Base-by-base conservation (phyloP, 2,113 vertebrate species). In the Hylia prasina region DNA sequence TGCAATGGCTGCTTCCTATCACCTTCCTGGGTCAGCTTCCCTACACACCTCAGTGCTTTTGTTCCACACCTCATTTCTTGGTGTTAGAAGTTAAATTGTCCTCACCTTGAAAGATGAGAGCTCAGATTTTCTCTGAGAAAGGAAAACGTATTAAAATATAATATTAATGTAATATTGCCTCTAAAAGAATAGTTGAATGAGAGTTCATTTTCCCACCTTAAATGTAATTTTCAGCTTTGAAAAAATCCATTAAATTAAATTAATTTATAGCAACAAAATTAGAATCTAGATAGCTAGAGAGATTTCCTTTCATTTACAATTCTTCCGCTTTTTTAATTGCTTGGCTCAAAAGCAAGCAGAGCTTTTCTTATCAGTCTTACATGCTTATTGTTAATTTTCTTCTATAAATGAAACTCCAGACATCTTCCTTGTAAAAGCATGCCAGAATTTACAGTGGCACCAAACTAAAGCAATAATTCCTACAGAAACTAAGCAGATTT, bases 391-490 rank as follows among this genome's bases (percentile, higher is more conserved):
- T 82, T 94, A 51, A 89, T 94, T 97, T 93, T 95, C 72, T 94
- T 90, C 85, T 84, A 35, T 89, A 95, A 97, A 91, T 19, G 71
- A 28, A 95, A 91, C 77, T 93, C 91, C 93, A 97, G 96, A 91
- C 48, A 1, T 93, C 86, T 94, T 79, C 60, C 65, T 82, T 72
- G 69, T 66, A 86, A 93, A 89, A 89, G 37, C 48, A 66, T 60
- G 92, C 96, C 93, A 90, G 76, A 91, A 88, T 88, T 93, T 88
- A 95, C 82, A 83, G 90, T 93, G 94, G 94, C 84, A 97, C 93
- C 84, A 71, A 58, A 40, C 58, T 89, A 48, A 84, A 90, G 89
- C 79, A 97, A 70, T 96, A 93, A 94, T 23, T 95, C 61, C 72
- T 73, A 63, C 60, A 65, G 79, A 92, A 94, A 87, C 21, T 24